Conservation (phyloP, 1,140 invertebrate genomes). For the Tetramorium alpestre region DNA sequence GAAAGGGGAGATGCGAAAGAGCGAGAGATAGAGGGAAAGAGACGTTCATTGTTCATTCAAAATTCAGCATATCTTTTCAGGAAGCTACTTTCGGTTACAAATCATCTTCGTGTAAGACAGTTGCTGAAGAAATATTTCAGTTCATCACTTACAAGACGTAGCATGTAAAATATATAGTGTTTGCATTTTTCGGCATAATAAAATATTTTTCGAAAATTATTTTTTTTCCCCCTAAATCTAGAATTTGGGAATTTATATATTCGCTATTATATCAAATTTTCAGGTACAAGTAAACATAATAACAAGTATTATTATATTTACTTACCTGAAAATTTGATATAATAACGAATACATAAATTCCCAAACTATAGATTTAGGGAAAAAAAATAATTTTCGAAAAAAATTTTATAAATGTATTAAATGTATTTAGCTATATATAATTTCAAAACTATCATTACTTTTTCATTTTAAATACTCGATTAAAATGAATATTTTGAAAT, state of each 20-base stretch:
- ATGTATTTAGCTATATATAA: background rate
- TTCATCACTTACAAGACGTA: background rate
- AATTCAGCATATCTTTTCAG: slow-evolving; percentile 24
- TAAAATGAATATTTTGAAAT: background rate
- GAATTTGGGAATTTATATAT: background rate
- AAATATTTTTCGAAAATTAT: background rate
- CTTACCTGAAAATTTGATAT: too few relatives aligned
- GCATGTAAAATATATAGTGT: background rate
- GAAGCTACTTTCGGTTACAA: background rate
- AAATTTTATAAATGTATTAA: background rate
- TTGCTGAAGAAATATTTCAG: background rate
- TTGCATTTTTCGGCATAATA: background rate
- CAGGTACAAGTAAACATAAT: background rate
- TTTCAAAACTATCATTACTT: background rate
- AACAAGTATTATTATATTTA: background rate
- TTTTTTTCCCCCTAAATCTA: background rate
- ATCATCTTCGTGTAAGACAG: background rate
- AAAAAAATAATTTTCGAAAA: too few relatives aligned
- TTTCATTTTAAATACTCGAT: background rate
- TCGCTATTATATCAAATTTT: background rate
- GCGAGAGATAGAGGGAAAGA: slow-evolving; percentile 31
- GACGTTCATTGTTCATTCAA: slow-evolving; percentile 2
- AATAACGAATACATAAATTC: too few relatives aligned
- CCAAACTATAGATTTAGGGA: too few relatives aligned
- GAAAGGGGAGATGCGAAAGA: slow-evolving; percentile 22